Base-by-base conservation (phyloP, 2,888 invertebrate genomes). In the Digitonthophagus gazella region DNA sequence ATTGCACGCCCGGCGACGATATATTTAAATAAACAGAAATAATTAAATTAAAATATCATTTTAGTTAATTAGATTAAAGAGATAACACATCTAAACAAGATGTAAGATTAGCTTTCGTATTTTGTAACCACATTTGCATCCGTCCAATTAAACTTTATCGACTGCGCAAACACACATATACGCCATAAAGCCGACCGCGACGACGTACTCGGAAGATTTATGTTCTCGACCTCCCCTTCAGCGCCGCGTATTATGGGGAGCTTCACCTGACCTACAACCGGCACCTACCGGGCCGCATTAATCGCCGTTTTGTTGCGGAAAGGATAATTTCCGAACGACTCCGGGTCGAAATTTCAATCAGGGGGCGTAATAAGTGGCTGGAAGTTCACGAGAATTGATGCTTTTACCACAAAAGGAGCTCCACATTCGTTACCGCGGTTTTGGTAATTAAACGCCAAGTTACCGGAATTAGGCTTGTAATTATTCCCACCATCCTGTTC, bases 161-260 rank as follows among this genome's bases (percentile, higher is more conserved):
- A 61, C 61, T 61, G 61, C 20, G 20, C 61, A 61, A 61, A 61
- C 61, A 61, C 61, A 61, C 61, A 61, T 19, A 61, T 61, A 61
- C 19, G 61, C 61, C 61, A 61, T 61, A 18, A 61, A 61, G 61
- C 20, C 18, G 18, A 20, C 61, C 61, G 61, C 18, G 18, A 19
- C 61, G 61, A 61, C 61, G 18, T 18, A 61, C 61, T 61, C 61
- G 16, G 61, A 18, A 20, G 20, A 18, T 18, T 19, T 61, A 19
- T 61, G 20, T 61, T 18, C 61, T 61, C 19, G 15, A 19, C 20
- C 18, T 19, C 61, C 19, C 61, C 18, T 18, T 20, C 58, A 58
- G 14, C 18, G 18, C 61, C 18, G 18, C 28, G 28, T 44, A 44
- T 44, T 44, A 44, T 44, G 28, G 28, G 28, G 28, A 44, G 28